A percentile compares a stretch with the other conserved stretches of the same genome.
Conservation (phyloP, 2,113 vertebrate genomes). For the Clinocottus analis region DNA sequence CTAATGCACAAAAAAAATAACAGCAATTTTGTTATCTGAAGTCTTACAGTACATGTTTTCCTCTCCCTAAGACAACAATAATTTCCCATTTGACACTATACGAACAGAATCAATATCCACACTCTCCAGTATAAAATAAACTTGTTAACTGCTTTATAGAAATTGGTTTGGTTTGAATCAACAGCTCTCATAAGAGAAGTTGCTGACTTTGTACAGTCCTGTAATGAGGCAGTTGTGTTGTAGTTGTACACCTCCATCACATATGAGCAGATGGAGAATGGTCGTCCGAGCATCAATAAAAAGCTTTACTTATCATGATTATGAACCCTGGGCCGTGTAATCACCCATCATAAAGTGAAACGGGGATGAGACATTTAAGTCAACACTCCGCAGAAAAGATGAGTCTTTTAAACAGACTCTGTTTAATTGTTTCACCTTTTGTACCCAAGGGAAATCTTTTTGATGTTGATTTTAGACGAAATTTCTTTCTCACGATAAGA, state of each 20-base stretch:
- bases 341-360: slow-evolving; percentile 11
- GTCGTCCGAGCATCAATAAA: slow-evolving; percentile 37
- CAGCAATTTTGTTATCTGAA: background rate
- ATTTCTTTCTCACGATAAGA: slow-evolving; percentile 9
- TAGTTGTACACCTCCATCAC: slow-evolving; percentile 12
- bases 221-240: slow-evolving; percentile 20
- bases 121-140: slow-evolving; percentile 26
- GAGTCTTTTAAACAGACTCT: background rate
- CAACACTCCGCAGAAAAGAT: slow-evolving; percentile 2
- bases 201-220: slow-evolving; percentile 25
- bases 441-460: background rate
- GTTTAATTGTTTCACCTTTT: slow-evolving; percentile 30
- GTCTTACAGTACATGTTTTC: background rate
- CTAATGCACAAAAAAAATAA: background rate
- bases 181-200: background rate
- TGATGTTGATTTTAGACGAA: slow-evolving; percentile 16
- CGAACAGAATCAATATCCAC: background rate
- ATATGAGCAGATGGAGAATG: slow-evolving; percentile 33
- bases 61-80: slow-evolving; percentile 4
- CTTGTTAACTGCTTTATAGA: background rate
- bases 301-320: slow-evolving; percentile 44
- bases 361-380: slow-evolving; percentile 34
- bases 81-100: background rate
- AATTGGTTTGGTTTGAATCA: slow-evolving; percentile 8
- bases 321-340: background rate